phyloP scores from a whole-genome alignment of 2,113 vertebrate genomes.

The Ophiodon elongatus region DNA sequence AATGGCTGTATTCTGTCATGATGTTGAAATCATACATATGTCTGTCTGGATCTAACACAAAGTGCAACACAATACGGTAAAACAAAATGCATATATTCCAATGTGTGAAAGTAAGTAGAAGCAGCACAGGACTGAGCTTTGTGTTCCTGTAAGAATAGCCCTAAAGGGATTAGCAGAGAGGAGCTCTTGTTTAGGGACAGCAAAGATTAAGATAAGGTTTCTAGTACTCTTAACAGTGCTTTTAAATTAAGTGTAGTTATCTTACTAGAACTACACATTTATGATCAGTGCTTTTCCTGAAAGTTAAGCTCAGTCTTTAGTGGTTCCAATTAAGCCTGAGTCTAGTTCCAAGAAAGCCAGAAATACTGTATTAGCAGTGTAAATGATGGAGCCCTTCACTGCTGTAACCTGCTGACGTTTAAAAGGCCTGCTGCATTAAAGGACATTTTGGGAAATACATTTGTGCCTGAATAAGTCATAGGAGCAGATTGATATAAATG shows the following conservation, averaged over 20 bases:
- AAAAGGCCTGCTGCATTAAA: background rate
- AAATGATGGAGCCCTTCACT: background rate
- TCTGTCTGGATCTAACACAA: constrained; percentile 28
- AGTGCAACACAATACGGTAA: constrained; percentile 56
- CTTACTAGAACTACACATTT: background rate
- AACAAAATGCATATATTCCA: constrained; percentile 38
- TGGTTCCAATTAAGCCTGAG: constrained; percentile 11
- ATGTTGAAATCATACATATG: constrained; percentile 49
- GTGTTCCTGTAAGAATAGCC: constrained; percentile 42
- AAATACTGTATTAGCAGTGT: background rate
- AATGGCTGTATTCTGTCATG: constrained; percentile 57
- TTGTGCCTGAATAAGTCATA: background rate
- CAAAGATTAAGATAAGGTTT: constrained; percentile 69
- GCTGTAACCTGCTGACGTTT: background rate
- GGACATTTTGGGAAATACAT: background rate
- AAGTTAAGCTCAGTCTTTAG: constrained; percentile 7
- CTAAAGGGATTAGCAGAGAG: constrained; percentile 45
- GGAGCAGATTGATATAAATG: background rate
- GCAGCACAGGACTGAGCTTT: constrained; percentile 17
- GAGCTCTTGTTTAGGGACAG: constrained; percentile 47
- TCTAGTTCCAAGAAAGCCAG: constrained; percentile 1
- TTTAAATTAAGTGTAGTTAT: constrained; percentile 18
- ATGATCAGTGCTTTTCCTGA: background rate
- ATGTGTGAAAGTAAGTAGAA: constrained; percentile 44
- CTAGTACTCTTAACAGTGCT: constrained; percentile 33